Percentiles rank a stretch among this genome's conserved stretches.
phyloP scores from a whole-genome alignment of 2,113 vertebrate genomes.

The Marmota monax region DNA sequence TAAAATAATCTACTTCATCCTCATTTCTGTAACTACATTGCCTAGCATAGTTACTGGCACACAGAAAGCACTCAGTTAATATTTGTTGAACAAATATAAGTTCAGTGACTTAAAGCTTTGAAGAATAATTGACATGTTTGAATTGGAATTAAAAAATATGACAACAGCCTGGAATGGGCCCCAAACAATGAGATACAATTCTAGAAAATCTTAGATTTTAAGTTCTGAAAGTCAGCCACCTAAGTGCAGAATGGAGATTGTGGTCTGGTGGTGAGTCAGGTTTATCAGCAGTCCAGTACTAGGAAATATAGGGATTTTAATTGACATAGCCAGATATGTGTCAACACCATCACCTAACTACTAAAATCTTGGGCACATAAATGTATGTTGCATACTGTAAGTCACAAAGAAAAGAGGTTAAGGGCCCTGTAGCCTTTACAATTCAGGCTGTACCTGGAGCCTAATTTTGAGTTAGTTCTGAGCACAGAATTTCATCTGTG shows the following conservation, averaged over 20 bases:
- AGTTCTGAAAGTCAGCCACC: not conserved
- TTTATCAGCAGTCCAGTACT: not conserved
- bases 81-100: slow-evolving; percentile 16
- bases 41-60: not conserved
- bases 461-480: slow-evolving; percentile 15
- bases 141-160: slow-evolving; percentile 12
- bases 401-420: not conserved
- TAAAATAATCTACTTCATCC: not conserved
- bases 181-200: slow-evolving; percentile 33
- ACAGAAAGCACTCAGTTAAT: slow-evolving; percentile 34
- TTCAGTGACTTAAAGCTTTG: not conserved
- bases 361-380: not conserved
- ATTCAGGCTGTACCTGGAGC: not conserved
- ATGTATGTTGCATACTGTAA: not conserved
- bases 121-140: slow-evolving; percentile 31
- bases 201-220: not conserved
- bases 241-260: not conserved
- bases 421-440: not conserved
- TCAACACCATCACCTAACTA: not conserved
- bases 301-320: slow-evolving; percentile 6
- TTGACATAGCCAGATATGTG: not conserved
- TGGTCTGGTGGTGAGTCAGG: not conserved
- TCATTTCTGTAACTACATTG: not conserved
- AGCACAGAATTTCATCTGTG: not conserved
- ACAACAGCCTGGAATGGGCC: not conserved